These are phyloP conservation scores for Ormyrus labotus DNA, from an alignment of 2,888 invertebrate genomes.

Conservation along the genomic window DNA sequence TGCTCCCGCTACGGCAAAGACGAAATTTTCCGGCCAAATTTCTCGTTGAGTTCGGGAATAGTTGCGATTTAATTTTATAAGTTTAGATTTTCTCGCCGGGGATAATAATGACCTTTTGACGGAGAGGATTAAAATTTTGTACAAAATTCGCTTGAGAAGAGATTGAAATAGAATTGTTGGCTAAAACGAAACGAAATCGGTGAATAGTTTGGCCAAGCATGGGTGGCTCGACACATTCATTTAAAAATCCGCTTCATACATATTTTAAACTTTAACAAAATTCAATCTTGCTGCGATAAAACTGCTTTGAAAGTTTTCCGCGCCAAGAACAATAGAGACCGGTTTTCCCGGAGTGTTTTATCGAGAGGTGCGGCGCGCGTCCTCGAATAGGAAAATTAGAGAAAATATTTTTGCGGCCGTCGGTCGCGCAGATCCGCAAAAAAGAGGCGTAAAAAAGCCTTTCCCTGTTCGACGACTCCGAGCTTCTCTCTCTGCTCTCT, in stretches of 20 bases:
- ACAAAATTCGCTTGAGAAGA: too few relatives aligned
- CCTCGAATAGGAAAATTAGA: conserved; percentile 28
- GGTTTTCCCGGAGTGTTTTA: conserved; percentile 13
- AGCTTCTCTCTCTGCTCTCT: not conserved
- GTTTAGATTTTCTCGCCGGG: too few relatives aligned
- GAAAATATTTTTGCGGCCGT: conserved; percentile 32
- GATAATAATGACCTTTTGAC: too few relatives aligned
- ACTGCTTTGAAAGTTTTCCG: not conserved
- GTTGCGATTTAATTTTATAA: too few relatives aligned
- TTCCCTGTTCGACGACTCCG: conserved; percentile 21
- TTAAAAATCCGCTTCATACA: too few relatives aligned
- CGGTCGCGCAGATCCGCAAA: not conserved
- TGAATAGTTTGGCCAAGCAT: too few relatives aligned
- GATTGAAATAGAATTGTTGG: too few relatives aligned
- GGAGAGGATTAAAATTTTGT: too few relatives aligned
- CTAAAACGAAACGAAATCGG: too few relatives aligned
- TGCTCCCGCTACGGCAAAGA: not conserved
- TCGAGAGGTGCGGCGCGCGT: not conserved
- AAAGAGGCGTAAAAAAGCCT: conserved; percentile 31
- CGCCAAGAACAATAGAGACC: not conserved
- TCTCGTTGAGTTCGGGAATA: not conserved
- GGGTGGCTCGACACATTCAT: too few relatives aligned
- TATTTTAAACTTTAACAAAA: not conserved
- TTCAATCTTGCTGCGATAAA: not conserved
- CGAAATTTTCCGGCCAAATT: not conserved